Base-by-base conservation (phyloP, 2,113 vertebrate species). In the Monarcha castaneiventris region DNA sequence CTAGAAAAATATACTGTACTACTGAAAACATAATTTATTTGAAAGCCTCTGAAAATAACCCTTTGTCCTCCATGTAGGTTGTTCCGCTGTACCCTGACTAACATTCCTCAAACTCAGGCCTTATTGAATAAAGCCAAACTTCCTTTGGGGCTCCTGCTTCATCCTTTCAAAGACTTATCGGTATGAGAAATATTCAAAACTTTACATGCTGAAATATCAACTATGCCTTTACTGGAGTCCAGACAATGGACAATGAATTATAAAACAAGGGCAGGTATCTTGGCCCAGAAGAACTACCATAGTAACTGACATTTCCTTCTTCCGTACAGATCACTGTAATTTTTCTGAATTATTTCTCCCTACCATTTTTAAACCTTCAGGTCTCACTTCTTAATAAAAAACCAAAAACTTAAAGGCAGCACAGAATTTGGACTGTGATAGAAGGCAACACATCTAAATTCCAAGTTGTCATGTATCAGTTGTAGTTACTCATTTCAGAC, bases 101-200 rank as follows among this genome's bases (percentile, higher is more conserved):
- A 98, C 97, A 99, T 99, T 98, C 99, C 99, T 96, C 99, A 99
- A 97, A 99, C 99, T 76, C 99, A 99, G 98, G 98, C 99, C 96
- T 98, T 99, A 97, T 67, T 99, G 94, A 99, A 99, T 97, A 99
- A 99, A 98, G 99, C 99, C 96, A 99, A 99, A 98, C 98, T 99
- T 97, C 99, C 99, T 35, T 94, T 99, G 96, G 99, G 99, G 84
- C 98, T 99, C 84, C 98, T 99, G 94, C 98, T 99, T 87, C 99
- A 99, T 97, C 99, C 99, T 72, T 99, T 99, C 97, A 99, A 99
- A 98, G 99, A 99, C 94, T 97, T 99, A 89, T 98, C 98, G 98
- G 99, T 99, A 99, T 97, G 98, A 94, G 84, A 96, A 86, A 93
- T 68, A n/a, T 51, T 93, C 51, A 49, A 79, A 75, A 82, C 41